Percentiles rank a stretch among this genome's conserved stretches.
Evolutionary conservation across 2,888 invertebrate genomes (phyloP).

Genomic region (Lasiommata megera): DNA sequence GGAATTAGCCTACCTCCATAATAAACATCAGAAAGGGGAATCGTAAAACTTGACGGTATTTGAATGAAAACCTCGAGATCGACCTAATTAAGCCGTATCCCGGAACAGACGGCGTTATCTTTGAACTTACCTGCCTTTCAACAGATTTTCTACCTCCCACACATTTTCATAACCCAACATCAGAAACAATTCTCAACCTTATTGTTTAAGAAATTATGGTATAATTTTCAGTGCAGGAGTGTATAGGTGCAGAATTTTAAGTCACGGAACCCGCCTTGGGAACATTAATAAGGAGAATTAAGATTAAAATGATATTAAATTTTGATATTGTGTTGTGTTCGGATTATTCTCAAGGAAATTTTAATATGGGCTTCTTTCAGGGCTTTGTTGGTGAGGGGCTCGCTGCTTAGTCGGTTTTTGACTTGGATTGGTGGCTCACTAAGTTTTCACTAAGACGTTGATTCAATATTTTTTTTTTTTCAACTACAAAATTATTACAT

Average conservation of each 20-base stretch:
- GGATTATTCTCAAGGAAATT: constrained; percentile 73
- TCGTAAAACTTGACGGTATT: constrained; percentile 44
- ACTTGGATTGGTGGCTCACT: constrained; percentile 3
- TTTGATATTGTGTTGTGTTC: constrained; percentile 80
- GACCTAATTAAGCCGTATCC: constrained; percentile 69
- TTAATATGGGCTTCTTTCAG: constrained; percentile 37
- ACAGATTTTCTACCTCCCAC: constrained; percentile 47
- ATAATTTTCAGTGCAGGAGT: constrained; percentile 23
- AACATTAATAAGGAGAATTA: constrained; percentile 79
- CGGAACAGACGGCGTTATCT: constrained; percentile 67
- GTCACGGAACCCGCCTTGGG: constrained; percentile 61
- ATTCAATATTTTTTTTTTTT: no score
- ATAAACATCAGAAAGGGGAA: constrained; percentile 26
- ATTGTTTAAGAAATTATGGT: constrained; percentile 21
- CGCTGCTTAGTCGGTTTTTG: constrained; percentile 9
- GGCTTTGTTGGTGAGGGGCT: constrained; percentile 12
- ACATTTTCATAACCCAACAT: constrained; percentile 41
- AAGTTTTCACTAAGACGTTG: background rate
- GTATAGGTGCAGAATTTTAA: constrained; percentile 48
- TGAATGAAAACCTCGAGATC: constrained; percentile 42
- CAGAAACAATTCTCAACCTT: constrained; percentile 30
- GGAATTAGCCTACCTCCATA: background rate
- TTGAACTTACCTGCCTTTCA: constrained; percentile 74
- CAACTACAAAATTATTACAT: no score
- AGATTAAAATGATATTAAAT: constrained; percentile 82